Evolutionary conservation across 1,140 invertebrate species (phyloP).

Genomic region (Drosophila parvula): DNA sequence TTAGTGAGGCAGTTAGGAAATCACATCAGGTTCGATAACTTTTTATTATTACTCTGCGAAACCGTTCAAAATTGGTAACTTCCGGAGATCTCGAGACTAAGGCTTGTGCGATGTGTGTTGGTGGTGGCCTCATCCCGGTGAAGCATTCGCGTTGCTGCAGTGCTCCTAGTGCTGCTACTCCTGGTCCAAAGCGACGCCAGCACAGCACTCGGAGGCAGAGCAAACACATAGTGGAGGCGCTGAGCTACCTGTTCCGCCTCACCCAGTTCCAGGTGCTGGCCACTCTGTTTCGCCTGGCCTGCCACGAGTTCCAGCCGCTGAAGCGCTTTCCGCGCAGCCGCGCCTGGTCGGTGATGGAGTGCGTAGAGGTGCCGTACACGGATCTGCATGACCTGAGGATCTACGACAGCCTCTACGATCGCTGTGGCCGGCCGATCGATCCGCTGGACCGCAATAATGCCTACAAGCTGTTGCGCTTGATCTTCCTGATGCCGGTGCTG

Average conservation of each 20-base stretch:
- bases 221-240: constrained; percentile 52
- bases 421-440: constrained; percentile 52
- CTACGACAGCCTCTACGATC: constrained; percentile 70
- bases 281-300: constrained; percentile 46
- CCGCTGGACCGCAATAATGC: constrained; percentile 47
- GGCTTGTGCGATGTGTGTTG: not conserved
- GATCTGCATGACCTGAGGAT: constrained; percentile 60
- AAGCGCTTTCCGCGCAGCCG: constrained; percentile 21
- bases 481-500: constrained; percentile 44
- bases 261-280: constrained; percentile 30
- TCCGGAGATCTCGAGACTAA: not conserved
- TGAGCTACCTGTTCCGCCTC: constrained; percentile 47
- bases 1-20: too few relatives aligned
- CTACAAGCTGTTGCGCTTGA: constrained; percentile 53
- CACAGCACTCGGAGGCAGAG: constrained; percentile 34
- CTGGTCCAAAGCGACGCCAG: not conserved
- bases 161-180: too few relatives aligned
- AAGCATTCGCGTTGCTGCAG: too few relatives aligned
- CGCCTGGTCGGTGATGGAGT: constrained; percentile 56
- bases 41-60: not conserved
- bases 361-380: constrained; percentile 54
- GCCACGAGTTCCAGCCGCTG: constrained; percentile 28
- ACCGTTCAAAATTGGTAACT: not conserved
- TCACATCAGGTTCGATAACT: too few relatives aligned
- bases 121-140: not conserved